These are phyloP conservation scores for Phaenicophaeus curvirostris DNA, from an alignment of 2,797 vertebrate species.

Conservation along the genomic window DNA sequence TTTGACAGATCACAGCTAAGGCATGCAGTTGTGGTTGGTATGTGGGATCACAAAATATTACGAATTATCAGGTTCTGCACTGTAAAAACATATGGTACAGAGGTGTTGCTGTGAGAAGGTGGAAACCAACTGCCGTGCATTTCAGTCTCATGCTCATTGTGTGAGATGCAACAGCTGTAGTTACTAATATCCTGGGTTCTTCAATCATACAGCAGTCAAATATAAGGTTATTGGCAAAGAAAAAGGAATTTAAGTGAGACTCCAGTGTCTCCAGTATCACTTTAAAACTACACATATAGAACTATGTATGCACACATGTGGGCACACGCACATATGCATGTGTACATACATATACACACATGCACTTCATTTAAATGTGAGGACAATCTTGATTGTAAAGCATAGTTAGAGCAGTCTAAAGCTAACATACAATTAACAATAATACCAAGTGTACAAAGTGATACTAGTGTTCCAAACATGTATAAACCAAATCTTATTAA, in stretches of 20 bases:
- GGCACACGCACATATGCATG: too few relatives aligned
- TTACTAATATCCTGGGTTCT: not conserved
- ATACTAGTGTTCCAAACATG: not conserved
- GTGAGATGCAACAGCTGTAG: not conserved
- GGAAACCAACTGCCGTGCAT: not conserved
- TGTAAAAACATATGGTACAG: not conserved
- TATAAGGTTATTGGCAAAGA: not conserved
- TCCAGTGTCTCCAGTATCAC: not conserved
- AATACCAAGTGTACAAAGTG: not conserved
- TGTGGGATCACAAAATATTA: not conserved
- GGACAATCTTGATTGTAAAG: not conserved
- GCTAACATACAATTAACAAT: not conserved
- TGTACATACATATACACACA: not conserved
- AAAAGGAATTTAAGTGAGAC: not conserved
- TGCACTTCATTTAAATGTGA: not conserved
- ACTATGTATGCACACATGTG: not conserved
- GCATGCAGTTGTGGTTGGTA: slow-evolving; percentile 19
- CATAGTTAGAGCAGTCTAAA: not conserved
- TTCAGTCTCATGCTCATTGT: not conserved
- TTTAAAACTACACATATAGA: not conserved
- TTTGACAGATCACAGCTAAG: slow-evolving; percentile 14
- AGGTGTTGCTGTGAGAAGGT: not conserved
- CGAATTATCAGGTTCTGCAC: not conserved
- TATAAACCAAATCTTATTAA: not conserved
- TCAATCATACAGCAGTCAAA: not conserved